These are phyloP conservation scores for Prosopocoilus inquinatus DNA, from an alignment of 2,888 invertebrate genomes.

Conservation along the genomic window DNA sequence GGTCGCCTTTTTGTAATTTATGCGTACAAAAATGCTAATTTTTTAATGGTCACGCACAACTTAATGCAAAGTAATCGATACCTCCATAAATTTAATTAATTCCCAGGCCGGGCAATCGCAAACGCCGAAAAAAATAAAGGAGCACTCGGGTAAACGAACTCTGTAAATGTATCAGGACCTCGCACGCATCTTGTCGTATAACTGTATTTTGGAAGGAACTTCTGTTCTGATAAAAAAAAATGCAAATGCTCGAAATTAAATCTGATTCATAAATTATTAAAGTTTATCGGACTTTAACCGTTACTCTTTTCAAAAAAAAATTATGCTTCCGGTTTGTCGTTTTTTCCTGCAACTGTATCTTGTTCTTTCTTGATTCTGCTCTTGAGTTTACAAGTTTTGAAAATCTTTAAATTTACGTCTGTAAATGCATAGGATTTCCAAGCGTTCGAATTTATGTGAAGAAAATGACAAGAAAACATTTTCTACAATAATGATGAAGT, in stretches of 20 bases:
- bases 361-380: too few species aligned
- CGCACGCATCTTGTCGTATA: background rate
- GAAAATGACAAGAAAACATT: too few species aligned
- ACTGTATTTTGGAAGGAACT: background rate
- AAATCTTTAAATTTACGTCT: too few species aligned
- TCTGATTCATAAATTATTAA: background rate
- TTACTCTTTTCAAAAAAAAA: background rate
- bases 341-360: too few species aligned
- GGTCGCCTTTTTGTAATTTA: background rate
- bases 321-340: background rate
- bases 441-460: too few species aligned
- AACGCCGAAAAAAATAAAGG: background rate
- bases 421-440: too few species aligned
- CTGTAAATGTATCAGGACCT: background rate
- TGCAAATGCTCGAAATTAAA: background rate
- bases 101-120: background rate
- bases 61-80: background rate
- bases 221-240: too few species aligned
- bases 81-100: conserved; percentile 1
- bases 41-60: background rate
- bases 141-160: conserved; percentile 2
- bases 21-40: background rate
- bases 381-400: too few species aligned
- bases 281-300: background rate
- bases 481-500: too few species aligned